A percentile compares a stretch with the other conserved stretches of the same genome.
Evolutionary conservation across 2,797 vertebrate genomes (phyloP).

Genomic region (Notolepis coatsorum): DNA sequence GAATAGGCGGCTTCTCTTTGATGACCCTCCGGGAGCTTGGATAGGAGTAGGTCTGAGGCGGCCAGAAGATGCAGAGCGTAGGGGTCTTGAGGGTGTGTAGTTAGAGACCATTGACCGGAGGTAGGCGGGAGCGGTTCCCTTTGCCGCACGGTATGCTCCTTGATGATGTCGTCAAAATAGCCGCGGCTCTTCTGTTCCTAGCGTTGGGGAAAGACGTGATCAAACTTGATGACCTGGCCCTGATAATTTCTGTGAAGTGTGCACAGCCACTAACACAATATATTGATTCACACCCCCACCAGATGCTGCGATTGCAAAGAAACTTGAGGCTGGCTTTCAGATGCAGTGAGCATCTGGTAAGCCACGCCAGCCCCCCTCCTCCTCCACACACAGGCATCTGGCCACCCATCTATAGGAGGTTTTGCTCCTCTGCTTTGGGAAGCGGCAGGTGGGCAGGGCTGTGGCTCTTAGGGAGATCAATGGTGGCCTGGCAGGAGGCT

Average conservation of each 20-base stretch:
- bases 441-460: background rate
- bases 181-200: background rate
- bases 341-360: background rate
- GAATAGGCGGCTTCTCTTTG: no score
- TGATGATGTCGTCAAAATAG: no score
- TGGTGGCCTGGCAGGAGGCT: constrained; percentile 3
- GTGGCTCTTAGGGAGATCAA: constrained; percentile 15
- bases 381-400: constrained; percentile 6
- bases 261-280: background rate
- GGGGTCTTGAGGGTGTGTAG: no score
- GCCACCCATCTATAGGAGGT: constrained; percentile 3
- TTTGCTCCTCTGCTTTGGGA: background rate
- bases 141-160: no score
- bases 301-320: constrained; percentile 2
- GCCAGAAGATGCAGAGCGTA: no score
- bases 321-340: background rate
- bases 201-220: background rate
- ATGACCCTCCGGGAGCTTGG: no score
- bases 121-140: no score
- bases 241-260: background rate
- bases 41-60: no score
- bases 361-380: background rate
- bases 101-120: no score
- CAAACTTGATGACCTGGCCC: background rate
- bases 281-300: background rate